Evolutionary conservation across 2,797 vertebrate species (phyloP), one percentile per base, ranked within the genome.

Genomic region (Gymnothorax javanicus): DNA sequence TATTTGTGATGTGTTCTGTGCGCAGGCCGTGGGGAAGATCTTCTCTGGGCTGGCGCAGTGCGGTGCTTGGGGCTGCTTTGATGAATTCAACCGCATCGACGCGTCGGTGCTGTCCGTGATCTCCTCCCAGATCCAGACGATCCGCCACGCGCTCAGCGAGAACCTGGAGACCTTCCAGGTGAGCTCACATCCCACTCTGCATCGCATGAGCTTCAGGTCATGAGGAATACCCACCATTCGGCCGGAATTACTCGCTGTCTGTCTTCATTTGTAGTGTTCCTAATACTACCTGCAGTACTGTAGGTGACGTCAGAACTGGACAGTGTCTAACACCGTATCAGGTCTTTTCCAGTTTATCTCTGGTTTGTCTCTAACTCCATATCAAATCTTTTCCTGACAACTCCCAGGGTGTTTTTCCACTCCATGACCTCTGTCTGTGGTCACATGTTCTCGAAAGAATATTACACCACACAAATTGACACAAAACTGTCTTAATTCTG

Each of bases 41-140:
- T 96, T 99, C 82, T 99, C 98, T 0, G 99, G 99, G 43, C 96
- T 99, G 0, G 97, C 98, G 75, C 98, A 99, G 92, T 99, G 98
- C 71, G 99, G 99, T 50, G 98, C 98, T 0, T 99, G 99, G 99
- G 98, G 99, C 67, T 99, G 99, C 92, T 99, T 99, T 64, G 98
- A 99, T 85, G 98, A 99, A 91, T 99, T 99, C 88, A 99, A 99
- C 91, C 97, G 98, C 1, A 99, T 99, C 0, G 98, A 99, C 0
- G 98, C 98, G n/a, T 98, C 99, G 0, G 98, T 99, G 88, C 95
- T 99, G 60, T 99, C 98, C 0, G 98, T 99, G 82, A 98, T 99
- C 93, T 99, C 99, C 0, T 98, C 98, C 6, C 98, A 99, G 94
- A 99, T 99, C 89, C 98, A 99, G 92, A 98, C 97, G 0, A 99